These are phyloP conservation scores for Doris montereyensis DNA, from an alignment of 2,888 invertebrate genomes.

Conservation along the genomic window DNA sequence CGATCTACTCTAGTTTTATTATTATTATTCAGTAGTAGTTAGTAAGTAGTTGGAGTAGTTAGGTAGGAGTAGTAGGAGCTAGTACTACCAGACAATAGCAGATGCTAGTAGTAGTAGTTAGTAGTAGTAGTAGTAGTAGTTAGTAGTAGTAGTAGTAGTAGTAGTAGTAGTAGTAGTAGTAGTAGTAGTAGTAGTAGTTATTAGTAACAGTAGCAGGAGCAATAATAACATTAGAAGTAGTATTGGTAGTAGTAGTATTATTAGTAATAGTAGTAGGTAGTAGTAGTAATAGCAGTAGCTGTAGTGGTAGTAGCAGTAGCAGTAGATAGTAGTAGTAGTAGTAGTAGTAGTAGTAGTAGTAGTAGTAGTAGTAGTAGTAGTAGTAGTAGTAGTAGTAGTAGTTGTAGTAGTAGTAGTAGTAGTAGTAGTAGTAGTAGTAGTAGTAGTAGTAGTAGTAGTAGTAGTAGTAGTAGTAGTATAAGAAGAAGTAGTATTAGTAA, in stretches of 20 bases:
- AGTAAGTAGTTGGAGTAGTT: too few relatives aligned
- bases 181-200: slow-evolving; percentile 16
- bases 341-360: neutral
- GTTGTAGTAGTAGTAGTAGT: slow-evolving; percentile 11
- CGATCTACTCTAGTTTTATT: too few relatives aligned
- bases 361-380: slow-evolving; percentile 10
- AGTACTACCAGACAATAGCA: too few relatives aligned
- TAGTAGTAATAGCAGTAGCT: slow-evolving; percentile 21
- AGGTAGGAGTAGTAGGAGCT: too few relatives aligned
- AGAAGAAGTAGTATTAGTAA: slow-evolving; percentile 6
- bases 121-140: slow-evolving; percentile 20
- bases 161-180: slow-evolving; percentile 18
- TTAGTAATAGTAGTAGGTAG: slow-evolving; percentile 2
- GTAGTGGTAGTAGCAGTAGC: neutral
- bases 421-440: slow-evolving; percentile 20
- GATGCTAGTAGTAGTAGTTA: too few relatives aligned
- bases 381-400: slow-evolving; percentile 10
- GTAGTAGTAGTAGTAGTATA: slow-evolving; percentile 5
- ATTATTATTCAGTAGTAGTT: too few relatives aligned
- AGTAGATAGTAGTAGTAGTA: neutral
- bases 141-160: neutral
- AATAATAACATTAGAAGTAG: slow-evolving; percentile 2
- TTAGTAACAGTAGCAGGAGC: neutral
- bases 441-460: slow-evolving; percentile 20
- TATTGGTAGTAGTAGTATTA: slow-evolving; percentile 12